Evolutionary conservation across 2,888 invertebrate species (phyloP), one percentile per base, ranked within the genome.

Genomic region (Gymnocheta viridis): DNA sequence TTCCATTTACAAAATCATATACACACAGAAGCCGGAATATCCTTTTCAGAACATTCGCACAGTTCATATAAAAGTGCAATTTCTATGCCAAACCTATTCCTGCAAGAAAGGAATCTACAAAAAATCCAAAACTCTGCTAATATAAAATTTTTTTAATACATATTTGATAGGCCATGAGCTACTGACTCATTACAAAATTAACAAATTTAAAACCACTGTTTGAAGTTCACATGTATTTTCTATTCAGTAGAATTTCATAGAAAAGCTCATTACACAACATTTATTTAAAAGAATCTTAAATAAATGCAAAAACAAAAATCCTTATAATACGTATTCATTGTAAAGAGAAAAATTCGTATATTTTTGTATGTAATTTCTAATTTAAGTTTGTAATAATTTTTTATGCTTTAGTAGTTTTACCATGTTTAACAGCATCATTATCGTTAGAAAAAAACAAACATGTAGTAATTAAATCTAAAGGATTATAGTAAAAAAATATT

Each of bases 401-500:
- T 7, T 49, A 35, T 67, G 49, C 35, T 35, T 38, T 38, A 24
- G 56, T 58, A 47, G 56, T 32, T 77, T 77, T 60, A 29, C 60
- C 60, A 77, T 77, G 35, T 47, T 67, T 17, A 60, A 51, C 38
- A 58, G 47, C 58, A 60, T 77, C 58, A 49, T 58, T 58, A 67
- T 58, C n/a, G n/a, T n/a, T 67, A 58, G 47, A 49, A 24, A 29
- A n/a, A 27, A n/a, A 27, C 5, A 17, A 77, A 77, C 47, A 76
- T 47, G 24, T 67, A 47, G 35, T 54, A 62, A 79, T 79, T 32
- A 70, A 79, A 54, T 64, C 54, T 44, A 79, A 70, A 54, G 70
- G 62, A 79, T 70, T 79, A 64, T 70, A 44, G 67, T 32, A 41
- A 73, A 64, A 54, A 54, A 72, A 44, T 38, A 4, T 58, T 35